These are phyloP conservation scores for Mnemiopsis leidyi DNA, from an alignment of 37 sponge, comb jelly and placozoan species.

Conservation along the genomic window DNA sequence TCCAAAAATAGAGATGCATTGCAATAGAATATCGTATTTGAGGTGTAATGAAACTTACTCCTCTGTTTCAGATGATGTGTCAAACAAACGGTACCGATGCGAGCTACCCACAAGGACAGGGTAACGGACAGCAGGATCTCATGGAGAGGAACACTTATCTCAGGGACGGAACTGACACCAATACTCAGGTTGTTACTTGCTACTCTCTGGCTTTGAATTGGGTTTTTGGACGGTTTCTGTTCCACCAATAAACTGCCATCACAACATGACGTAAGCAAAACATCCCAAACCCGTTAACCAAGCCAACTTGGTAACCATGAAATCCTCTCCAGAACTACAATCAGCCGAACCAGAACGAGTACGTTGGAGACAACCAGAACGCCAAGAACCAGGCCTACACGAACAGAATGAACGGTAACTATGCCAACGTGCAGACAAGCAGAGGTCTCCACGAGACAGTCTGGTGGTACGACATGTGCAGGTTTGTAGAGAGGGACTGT, in stretches of 20 bases:
- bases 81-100: not conserved
- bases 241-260: too few species aligned
- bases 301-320: too few species aligned
- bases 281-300: not conserved
- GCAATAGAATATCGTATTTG: too few species aligned
- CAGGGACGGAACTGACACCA: conserved; percentile 79
- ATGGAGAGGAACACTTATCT: conserved; percentile 64
- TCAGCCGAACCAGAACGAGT: conserved; percentile 29
- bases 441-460: conserved; percentile 88
- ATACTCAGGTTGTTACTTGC: conserved; percentile 86
- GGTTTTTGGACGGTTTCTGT: too few species aligned
- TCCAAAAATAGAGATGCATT: too few species aligned
- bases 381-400: conserved; percentile 56
- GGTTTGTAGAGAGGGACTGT: conserved; percentile 21
- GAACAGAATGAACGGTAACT: conserved; percentile 61
- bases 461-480: conserved; percentile 88
- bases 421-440: conserved; percentile 60
- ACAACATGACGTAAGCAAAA: not conserved
- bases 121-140: not conserved
- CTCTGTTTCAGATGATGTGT: conserved; percentile 63
- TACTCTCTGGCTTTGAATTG: too few species aligned
- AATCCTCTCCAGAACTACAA: conserved; percentile 50
- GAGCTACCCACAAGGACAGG: conserved; percentile 32
- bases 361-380: not conserved
- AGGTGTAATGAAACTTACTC: too few species aligned